Evolutionary conservation across 2,113 vertebrate genomes (phyloP).

Genomic region (Sphyrna mokarran): DNA sequence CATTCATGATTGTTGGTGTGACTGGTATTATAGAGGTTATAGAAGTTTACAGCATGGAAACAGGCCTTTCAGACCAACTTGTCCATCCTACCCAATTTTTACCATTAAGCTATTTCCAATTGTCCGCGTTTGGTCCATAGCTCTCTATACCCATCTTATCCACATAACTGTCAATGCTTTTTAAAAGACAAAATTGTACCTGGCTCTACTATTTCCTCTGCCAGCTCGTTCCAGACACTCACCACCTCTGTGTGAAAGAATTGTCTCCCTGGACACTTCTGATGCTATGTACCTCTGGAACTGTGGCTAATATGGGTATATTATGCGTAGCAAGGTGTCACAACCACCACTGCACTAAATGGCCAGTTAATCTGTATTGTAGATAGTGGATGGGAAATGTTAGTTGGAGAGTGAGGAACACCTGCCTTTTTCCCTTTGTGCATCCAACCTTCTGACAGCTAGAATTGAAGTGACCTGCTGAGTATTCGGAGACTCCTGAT

Average conservation of each 20-base stretch:
- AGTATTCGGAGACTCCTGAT: background rate
- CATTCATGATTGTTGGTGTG: background rate
- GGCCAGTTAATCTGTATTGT: background rate
- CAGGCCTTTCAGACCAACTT: too few species aligned
- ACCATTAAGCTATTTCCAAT: too few species aligned
- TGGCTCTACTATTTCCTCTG: too few species aligned
- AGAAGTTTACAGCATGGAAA: too few species aligned
- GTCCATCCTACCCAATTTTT: too few species aligned
- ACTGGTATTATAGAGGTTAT: background rate
- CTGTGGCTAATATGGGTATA: background rate
- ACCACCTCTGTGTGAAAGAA: too few species aligned
- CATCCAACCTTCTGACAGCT: background rate
- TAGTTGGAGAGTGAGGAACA: background rate
- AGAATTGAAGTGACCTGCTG: background rate
- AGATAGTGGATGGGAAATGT: background rate
- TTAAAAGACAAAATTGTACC: too few species aligned
- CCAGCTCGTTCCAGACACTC: too few species aligned
- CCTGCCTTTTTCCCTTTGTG: background rate
- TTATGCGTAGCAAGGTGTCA: background rate
- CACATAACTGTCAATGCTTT: too few species aligned
- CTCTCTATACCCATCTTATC: too few species aligned
- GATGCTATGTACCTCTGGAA: background rate
- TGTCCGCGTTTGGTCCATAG: too few species aligned
- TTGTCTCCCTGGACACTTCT: background rate
- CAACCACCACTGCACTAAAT: background rate